Percentiles rank a stretch among this genome's conserved stretches.
Evolutionary conservation across 2,797 vertebrate genomes (phyloP).

Genomic region (Poecilia velifera): DNA sequence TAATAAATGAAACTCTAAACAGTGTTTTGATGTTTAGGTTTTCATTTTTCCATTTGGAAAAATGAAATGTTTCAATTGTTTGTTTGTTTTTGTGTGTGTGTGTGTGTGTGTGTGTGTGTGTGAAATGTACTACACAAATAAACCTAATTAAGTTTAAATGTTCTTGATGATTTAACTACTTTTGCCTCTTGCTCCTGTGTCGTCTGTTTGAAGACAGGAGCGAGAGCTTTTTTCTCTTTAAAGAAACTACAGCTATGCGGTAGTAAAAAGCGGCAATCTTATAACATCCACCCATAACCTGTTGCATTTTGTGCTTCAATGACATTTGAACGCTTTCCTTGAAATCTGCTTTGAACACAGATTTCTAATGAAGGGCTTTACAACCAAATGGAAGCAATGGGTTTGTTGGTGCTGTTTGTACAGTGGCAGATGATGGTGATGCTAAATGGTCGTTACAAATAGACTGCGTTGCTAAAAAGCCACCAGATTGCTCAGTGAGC

Average conservation of each 20-base stretch:
- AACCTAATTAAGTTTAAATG: background rate
- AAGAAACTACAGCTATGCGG: background rate
- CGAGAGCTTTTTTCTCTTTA: background rate
- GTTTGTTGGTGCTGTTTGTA: slow-evolving; percentile 39
- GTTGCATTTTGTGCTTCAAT: background rate
- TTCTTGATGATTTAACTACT: background rate
- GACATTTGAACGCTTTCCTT: background rate
- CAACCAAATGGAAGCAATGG: slow-evolving; percentile 31
- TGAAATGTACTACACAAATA: no score
- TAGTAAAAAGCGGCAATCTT: background rate
- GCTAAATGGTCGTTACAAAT: slow-evolving; percentile 47
- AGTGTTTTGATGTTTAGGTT: no score
- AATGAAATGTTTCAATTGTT: no score
- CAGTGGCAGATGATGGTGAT: slow-evolving; percentile 34
- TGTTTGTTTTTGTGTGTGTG: no score
- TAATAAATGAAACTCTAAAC: no score
- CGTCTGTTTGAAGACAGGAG: background rate
- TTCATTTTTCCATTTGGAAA: no score
- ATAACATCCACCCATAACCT: background rate
- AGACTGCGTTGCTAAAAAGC: slow-evolving; percentile 53
- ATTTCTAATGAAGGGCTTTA: slow-evolving; percentile 3
- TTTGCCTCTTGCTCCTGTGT: background rate
- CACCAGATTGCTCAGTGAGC: slow-evolving; percentile 51
- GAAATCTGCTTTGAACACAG: background rate
- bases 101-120: no score